Evolutionary conservation across 1,140 invertebrate genomes (phyloP).

Genomic region (Drosophila asahinai): DNA sequence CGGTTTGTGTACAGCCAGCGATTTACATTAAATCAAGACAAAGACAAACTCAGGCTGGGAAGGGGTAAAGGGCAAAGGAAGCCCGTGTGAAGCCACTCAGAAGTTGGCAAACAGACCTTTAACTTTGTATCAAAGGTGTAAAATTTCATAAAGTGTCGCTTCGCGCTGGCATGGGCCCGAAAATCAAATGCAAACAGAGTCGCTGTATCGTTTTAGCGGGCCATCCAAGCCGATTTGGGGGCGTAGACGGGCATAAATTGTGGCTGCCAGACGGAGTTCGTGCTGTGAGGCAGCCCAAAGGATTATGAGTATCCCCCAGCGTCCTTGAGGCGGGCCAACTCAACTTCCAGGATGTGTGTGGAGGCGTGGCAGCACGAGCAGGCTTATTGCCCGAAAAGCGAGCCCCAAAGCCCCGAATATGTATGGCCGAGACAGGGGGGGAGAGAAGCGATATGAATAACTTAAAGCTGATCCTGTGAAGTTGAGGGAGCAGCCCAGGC

Average conservation of each 20-base stretch:
- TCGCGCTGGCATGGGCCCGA: conserved; percentile 62
- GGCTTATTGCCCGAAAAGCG: conserved; percentile 31
- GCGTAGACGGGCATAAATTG: conserved; percentile 71
- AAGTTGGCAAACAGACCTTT: conserved; percentile 70
- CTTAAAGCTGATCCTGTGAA: conserved; percentile 47
- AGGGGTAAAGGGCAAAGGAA: not conserved
- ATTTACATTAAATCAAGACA: conserved; percentile 59
- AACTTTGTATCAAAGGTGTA: conserved; percentile 81
- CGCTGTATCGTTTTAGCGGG: conserved; percentile 25
- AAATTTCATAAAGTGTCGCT: conserved; percentile 75
- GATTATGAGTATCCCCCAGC: conserved; percentile 54
- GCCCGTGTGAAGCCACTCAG: conserved; percentile 39
- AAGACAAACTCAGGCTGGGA: not conserved
- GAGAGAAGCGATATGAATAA: conserved; percentile 36
- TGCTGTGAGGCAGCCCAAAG: conserved; percentile 69
- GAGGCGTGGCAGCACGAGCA: conserved; percentile 10
- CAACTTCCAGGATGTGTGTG: conserved; percentile 4
- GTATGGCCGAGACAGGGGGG: conserved; percentile 28
- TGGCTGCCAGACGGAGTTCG: conserved; percentile 45
- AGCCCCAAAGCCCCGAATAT: conserved; percentile 29
- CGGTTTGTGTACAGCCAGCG: conserved; percentile 39
- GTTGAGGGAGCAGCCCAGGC: conserved; percentile 25
- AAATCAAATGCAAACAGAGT: conserved; percentile 79
- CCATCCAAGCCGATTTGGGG: not conserved
- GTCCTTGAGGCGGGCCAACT: conserved; percentile 40